Base-by-base conservation (phyloP, 2,888 invertebrate species). In the Volucella bombylans region DNA sequence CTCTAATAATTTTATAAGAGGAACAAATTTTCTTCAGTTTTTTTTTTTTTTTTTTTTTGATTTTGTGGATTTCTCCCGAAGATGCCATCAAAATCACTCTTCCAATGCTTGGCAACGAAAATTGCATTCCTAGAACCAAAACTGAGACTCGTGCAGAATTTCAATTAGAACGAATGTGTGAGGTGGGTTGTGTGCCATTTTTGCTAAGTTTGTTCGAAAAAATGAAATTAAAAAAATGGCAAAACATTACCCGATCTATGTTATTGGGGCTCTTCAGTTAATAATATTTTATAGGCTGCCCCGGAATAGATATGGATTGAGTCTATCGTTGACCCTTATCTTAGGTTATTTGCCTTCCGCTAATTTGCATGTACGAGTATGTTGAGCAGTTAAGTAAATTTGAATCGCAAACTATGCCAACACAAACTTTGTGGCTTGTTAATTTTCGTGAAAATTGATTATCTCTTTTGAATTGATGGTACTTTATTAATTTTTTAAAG, bases 61-160 rank as follows among this genome's bases (percentile, higher is more conserved):
- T 18, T 50, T 67, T 18, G 14, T 18, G 50, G 57, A 74, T 74
- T 82, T 78, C 68, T 83, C 69, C 71, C n/a, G 45, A 54, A 57
- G 68, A 78, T 73, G 78, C 82, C 73, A 68, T 72, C 73, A 47
- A 68, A 78, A 78, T 64, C 54, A 52, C 61, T 69, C 67, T 23
- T 45, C 54, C 38, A 76, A 78, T 18, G n/a, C 52, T 14, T 39
- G 50, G 68, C 50, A 52, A 64, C 64, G 47, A 54, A 72, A 59
- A 41, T 64, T 49, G 86, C 77, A 86, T 81, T 78, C 77, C 77
- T 82, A 74, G 82, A 77, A 80, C 76, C 80, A 62, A 78, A 81
- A 86, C 86, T 88, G 59, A 78, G 82, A 86, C 87, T 88, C 87
- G 87, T 87, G 88, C 87, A 86, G 88, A 86, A 87, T 88, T 88